phyloP scores from a whole-genome alignment of 2,888 invertebrate genomes.

The Metopia argyrocephala region DNA sequence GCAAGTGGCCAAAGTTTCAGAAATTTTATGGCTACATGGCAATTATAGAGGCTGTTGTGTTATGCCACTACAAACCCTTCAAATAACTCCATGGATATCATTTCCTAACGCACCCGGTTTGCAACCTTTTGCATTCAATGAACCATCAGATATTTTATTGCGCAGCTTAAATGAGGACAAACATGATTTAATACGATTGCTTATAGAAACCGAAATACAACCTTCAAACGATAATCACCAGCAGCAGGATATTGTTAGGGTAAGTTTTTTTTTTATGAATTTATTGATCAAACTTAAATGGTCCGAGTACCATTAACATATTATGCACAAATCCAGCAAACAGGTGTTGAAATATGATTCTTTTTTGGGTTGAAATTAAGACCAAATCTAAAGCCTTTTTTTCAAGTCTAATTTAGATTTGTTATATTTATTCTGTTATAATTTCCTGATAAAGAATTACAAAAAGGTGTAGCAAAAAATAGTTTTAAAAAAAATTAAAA shows the following conservation, averaged over 20 bases:
- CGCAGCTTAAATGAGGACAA: slow-evolving; percentile 59
- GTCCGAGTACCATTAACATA: too few relatives aligned
- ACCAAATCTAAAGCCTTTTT: too few relatives aligned
- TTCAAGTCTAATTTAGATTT: too few relatives aligned
- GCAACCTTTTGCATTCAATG: slow-evolving; percentile 75
- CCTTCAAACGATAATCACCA: slow-evolving; percentile 61
- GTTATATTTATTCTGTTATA: too few relatives aligned
- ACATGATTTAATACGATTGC: slow-evolving; percentile 71
- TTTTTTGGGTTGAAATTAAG: too few relatives aligned
- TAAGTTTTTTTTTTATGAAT: slow-evolving; percentile 21
- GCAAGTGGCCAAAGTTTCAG: slow-evolving; percentile 75
- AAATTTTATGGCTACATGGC: slow-evolving; percentile 77
- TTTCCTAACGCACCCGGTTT: slow-evolving; percentile 79
- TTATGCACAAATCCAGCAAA: too few relatives aligned
- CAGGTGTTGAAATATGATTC: too few relatives aligned
- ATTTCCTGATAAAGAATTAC: too few relatives aligned
- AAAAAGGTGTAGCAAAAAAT: too few relatives aligned
- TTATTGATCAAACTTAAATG: slow-evolving; percentile 39
- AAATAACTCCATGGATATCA: slow-evolving; percentile 79
- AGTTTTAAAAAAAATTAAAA: too few relatives aligned
- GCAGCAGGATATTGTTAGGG: slow-evolving; percentile 53
- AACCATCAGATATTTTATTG: slow-evolving; percentile 62
- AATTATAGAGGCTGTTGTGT: slow-evolving; percentile 77
- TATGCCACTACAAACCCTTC: slow-evolving; percentile 78
- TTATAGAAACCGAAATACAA: slow-evolving; percentile 76